Evolutionary conservation across 1,140 invertebrate species (phyloP).

Genomic region (Heliothis virescens): DNA sequence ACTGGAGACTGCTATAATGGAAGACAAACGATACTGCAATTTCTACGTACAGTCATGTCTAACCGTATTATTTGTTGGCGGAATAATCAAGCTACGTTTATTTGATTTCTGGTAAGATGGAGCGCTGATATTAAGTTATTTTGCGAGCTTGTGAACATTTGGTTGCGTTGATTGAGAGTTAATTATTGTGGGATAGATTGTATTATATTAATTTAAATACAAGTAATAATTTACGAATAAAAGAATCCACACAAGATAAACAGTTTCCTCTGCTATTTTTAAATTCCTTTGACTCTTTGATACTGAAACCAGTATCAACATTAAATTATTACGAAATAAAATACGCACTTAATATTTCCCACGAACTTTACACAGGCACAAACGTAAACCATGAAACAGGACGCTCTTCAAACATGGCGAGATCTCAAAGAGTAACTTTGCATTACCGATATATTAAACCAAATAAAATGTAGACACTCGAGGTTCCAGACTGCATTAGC

Average conservation of each 20-base stretch:
- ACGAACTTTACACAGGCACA: neutral
- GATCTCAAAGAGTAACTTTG: slow-evolving; percentile 14
- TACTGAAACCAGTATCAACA: neutral
- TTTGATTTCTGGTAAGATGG: neutral
- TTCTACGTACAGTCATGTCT: slow-evolving; percentile 21
- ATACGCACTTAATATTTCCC: slow-evolving; percentile 1
- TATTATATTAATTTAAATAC: too few species aligned
- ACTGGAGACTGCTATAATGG: slow-evolving; percentile 10
- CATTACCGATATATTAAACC: slow-evolving; percentile 29
- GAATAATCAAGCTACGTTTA: slow-evolving; percentile 9
- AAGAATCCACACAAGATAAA: too few species aligned
- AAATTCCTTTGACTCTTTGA: neutral
- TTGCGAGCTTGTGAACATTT: neutral
- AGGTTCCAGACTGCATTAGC: slow-evolving; percentile 58
- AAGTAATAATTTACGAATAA: too few species aligned
- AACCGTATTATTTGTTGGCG: slow-evolving; percentile 8
- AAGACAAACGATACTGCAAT: slow-evolving; percentile 31
- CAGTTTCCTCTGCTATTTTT: too few species aligned
- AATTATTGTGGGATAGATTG: neutral
- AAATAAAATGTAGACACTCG: slow-evolving; percentile 19
- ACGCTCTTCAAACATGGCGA: neutral
- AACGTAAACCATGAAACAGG: neutral
- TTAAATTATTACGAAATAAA: neutral
- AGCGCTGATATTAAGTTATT: neutral
- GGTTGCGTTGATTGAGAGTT: neutral